Evolutionary conservation across 2,113 vertebrate species (phyloP).

Genomic region (Morphnarchus princeps): DNA sequence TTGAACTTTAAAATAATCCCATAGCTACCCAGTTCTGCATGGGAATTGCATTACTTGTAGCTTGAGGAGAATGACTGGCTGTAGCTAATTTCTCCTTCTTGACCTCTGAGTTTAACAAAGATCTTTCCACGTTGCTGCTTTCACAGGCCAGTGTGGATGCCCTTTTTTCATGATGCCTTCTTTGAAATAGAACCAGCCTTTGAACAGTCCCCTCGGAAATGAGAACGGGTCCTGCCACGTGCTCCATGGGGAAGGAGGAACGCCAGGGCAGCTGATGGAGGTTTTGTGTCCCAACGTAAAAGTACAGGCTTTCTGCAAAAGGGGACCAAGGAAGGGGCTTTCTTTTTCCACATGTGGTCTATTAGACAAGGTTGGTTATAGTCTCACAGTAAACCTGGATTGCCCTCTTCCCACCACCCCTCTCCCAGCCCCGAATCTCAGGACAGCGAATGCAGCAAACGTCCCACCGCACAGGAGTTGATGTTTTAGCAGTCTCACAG

Average conservation of each 20-base stretch:
- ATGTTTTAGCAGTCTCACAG: background rate
- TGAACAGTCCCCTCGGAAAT: background rate
- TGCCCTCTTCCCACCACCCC: background rate
- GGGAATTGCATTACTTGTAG: background rate
- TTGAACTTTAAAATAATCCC: background rate
- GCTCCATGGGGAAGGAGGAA: background rate
- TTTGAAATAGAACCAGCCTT: slow-evolving; percentile 2
- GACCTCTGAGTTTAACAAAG: background rate
- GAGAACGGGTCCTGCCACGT: background rate
- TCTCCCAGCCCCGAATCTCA: background rate
- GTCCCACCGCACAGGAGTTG: background rate
- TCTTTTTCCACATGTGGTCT: background rate
- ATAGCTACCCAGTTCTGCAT: background rate
- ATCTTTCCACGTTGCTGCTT: background rate
- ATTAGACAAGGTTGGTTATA: slow-evolving; percentile 1
- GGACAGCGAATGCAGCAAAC: background rate
- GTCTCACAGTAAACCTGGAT: slow-evolving; percentile 27
- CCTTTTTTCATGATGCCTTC: background rate
- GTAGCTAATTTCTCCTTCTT: background rate
- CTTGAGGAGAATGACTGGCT: background rate
- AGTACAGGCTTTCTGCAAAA: background rate
- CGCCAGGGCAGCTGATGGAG: background rate
- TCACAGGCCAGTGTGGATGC: background rate
- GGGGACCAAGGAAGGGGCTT: background rate
- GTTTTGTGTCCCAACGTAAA: background rate